These are phyloP conservation scores for Anastrepha ludens DNA, from an alignment of 1,140 invertebrate genomes.

Conservation along the genomic window DNA sequence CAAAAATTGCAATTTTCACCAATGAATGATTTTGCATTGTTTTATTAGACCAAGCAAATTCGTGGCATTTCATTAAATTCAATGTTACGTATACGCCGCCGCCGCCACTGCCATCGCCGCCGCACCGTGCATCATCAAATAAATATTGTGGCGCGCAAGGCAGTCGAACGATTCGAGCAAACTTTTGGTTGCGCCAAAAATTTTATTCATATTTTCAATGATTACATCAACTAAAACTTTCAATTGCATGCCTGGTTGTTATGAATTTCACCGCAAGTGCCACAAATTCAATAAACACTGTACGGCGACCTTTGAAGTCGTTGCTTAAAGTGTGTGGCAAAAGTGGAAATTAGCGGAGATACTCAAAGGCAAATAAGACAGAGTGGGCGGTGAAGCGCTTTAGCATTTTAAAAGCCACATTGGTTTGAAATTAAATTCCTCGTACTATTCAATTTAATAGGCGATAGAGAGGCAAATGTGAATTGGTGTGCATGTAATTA, in stretches of 20 bases:
- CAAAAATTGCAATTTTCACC: constrained; percentile 5
- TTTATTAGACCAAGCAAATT: neutral
- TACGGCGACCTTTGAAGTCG: constrained; percentile 29
- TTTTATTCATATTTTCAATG: constrained; percentile 45
- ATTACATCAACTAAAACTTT: constrained; percentile 26
- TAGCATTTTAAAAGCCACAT: neutral
- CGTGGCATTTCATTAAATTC: constrained; percentile 34
- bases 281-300: constrained; percentile 44
- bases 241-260: constrained; percentile 23
- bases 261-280: constrained; percentile 43
- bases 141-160: neutral
- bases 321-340: neutral
- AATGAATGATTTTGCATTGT: constrained; percentile 45
- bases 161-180: neutral
- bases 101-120: neutral
- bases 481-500: too few species aligned
- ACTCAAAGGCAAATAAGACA: neutral
- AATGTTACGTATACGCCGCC: constrained; percentile 5
- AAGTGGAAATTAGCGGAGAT: neutral
- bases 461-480: too few species aligned
- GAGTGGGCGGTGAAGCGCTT: neutral
- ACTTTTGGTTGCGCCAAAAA: constrained; percentile 26
- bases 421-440: neutral
- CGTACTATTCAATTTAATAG: neutral
- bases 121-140: neutral